A percentile compares a stretch with the other conserved stretches of the same genome.
These are phyloP conservation scores for Pterobdella sp. DNA, from an alignment of 2,888 invertebrate genomes.

Conservation along the genomic window DNA sequence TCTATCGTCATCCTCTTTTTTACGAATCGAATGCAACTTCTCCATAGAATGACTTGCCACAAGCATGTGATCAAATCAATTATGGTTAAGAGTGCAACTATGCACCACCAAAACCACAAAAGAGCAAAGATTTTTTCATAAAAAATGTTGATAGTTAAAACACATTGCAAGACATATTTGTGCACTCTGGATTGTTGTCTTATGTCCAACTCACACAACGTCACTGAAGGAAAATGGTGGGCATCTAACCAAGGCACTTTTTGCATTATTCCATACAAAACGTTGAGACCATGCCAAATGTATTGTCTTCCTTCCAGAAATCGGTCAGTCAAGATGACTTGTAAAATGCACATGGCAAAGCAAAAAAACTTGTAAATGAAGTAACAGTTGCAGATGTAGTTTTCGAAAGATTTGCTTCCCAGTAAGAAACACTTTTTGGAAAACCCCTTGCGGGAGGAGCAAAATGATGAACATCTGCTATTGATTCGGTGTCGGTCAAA, in stretches of 20 bases:
- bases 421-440: constrained; percentile 24
- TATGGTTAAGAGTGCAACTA: constrained; percentile 8
- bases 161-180: constrained; percentile 30
- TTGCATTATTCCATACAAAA: constrained; percentile 18
- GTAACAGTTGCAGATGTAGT: constrained; percentile 27
- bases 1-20: constrained; percentile 5
- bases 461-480: constrained; percentile 16
- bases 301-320: constrained; percentile 27
- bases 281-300: constrained; percentile 24
- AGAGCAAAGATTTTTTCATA: constrained; percentile 31
- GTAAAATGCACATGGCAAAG: constrained; percentile 14
- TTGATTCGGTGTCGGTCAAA: constrained; percentile 20
- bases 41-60: constrained; percentile 44
- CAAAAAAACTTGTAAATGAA: constrained; percentile 20
- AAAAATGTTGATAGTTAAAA: constrained; percentile 29
- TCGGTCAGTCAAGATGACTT: constrained; percentile 17
- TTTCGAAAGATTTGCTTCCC: constrained; percentile 29
- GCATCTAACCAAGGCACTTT: constrained; percentile 10
- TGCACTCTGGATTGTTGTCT: constrained; percentile 29
- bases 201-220: constrained; percentile 30
- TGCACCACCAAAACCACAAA: constrained; percentile 29
- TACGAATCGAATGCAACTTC: constrained; percentile 43
- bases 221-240: constrained; percentile 27
- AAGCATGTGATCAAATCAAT: constrained; percentile 21
- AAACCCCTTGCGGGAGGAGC: constrained; percentile 22